Percentiles rank a stretch among this genome's conserved stretches.
Conservation (phyloP, 2,797 vertebrate species). For the Acrossocheilus fasciatus region DNA sequence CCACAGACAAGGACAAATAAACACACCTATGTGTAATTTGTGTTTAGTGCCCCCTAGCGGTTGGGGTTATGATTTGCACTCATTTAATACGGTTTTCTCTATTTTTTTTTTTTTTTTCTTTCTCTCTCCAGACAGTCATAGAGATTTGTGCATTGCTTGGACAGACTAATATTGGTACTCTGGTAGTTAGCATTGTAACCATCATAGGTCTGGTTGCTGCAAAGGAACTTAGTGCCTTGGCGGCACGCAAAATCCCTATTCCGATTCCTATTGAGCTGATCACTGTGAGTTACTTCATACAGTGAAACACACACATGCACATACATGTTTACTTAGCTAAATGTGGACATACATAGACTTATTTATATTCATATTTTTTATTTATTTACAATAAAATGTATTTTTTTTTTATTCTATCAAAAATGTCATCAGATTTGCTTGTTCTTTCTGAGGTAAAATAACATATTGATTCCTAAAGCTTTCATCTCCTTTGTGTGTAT, state of each 20-base stretch:
- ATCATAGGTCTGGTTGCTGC: slow-evolving; percentile 80
- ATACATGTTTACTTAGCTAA: neutral
- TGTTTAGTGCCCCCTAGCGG: slow-evolving; percentile 67
- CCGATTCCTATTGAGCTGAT: slow-evolving; percentile 92
- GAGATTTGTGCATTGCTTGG: slow-evolving; percentile 84
- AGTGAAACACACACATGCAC: neutral
- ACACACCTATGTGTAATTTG: slow-evolving; percentile 42
- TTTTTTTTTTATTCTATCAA: neutral
- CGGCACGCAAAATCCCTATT: slow-evolving; percentile 81
- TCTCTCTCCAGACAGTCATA: slow-evolving; percentile 80
- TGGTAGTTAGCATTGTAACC: slow-evolving; percentile 86
- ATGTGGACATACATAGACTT: neutral
- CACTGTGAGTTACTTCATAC: slow-evolving; percentile 75
- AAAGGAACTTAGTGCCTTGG: slow-evolving; percentile 86
- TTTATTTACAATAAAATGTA: neutral
- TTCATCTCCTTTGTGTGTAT: slow-evolving; percentile 32
- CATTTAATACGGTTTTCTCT: neutral
- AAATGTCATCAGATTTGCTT: neutral
- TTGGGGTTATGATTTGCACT: neutral
- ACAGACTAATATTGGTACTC: slow-evolving; percentile 81
- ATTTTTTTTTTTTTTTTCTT: slow-evolving; percentile 8
- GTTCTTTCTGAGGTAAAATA: neutral
- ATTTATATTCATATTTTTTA: neutral
- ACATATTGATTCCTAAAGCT: slow-evolving; percentile 12
- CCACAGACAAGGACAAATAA: neutral